phyloP scores from a whole-genome alignment of 1,140 invertebrate genomes.

The Drosophila tristis region DNA sequence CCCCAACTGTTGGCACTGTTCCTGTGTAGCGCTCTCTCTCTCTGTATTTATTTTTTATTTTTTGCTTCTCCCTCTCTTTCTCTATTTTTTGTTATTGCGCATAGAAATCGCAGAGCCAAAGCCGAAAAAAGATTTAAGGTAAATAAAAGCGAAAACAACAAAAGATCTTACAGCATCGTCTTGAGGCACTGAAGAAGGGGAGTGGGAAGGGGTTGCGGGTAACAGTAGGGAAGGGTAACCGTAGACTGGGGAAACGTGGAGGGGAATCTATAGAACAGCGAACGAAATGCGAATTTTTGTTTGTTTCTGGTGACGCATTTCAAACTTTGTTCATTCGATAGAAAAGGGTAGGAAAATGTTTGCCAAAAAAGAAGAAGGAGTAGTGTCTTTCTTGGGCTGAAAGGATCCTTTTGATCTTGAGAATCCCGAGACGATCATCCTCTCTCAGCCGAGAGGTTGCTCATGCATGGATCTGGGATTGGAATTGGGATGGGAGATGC shows the following conservation, averaged over 20 bases:
- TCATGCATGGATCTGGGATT: constrained; percentile 25
- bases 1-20: too few relatives aligned
- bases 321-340: constrained; percentile 2
- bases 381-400: constrained; percentile 45
- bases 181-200: too few relatives aligned
- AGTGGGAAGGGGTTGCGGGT: neutral
- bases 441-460: constrained; percentile 1
- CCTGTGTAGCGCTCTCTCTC: too few relatives aligned
- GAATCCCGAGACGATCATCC: constrained; percentile 25
- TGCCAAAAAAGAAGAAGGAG: constrained; percentile 10
- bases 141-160: constrained; percentile 45
- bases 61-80: neutral
- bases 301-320: constrained; percentile 33
- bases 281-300: constrained; percentile 29
- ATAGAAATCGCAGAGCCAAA: constrained; percentile 34
- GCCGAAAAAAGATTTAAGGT: constrained; percentile 39
- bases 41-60: neutral
- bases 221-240: neutral
- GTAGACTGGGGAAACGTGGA: too few relatives aligned
- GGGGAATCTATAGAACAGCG: too few relatives aligned
- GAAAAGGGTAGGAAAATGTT: constrained; percentile 49
- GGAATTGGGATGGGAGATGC: constrained; percentile 5
- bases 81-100: constrained; percentile 22
- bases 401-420: constrained; percentile 29
- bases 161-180: constrained; percentile 48